Evolutionary conservation across 2,797 vertebrate genomes (phyloP), one percentile per base, ranked within the genome.

Genomic region (Trematomus bernacchii): DNA sequence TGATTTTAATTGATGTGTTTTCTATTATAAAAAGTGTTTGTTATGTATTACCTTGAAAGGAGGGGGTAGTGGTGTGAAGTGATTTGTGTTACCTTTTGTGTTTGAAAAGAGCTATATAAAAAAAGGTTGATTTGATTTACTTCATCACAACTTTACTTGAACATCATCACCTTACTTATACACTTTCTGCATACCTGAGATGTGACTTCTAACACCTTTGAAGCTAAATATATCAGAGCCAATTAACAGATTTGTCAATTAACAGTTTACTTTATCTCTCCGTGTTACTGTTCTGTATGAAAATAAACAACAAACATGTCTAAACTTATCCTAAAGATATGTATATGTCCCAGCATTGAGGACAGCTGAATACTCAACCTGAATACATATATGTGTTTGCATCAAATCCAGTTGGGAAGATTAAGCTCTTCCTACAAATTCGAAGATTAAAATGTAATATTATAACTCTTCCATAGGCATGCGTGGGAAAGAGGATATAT

Each of bases 221-320:
- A 66, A 53, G 47, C 43, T 10, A 46, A 21, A 47, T 58, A 57
- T 5, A 13, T 21, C 50, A 10, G 58, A 72, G 51, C 71, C 66
- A 91, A 90, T 90, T 82, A 89, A 70, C 82, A 73, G 65, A 53
- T 78, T 65, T 40, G 23, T 47, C 62, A 53, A 77, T 82, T 66
- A 78, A 77, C 78, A 84, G 66, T 27, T 75, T 67, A 42, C 10
- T 66, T 65, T 16, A 27, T 23, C 23, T 48, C 21, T 3, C 3
- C 12, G 6, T 23, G 21, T 64, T 50, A 27, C 11, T 33, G 7
- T 15, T 61, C 18, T 12, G 3, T 15, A 43, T 66, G 50, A 37
- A 55, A 51, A 80, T 37, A 0, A 77, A 57, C 19, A 6, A 23
- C 27, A 57, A 48, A 40, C 5, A 11, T 40, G 12, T 44, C 11